Conservation (phyloP, 2,797 vertebrate species). For the Poeciliopsis infans region DNA sequence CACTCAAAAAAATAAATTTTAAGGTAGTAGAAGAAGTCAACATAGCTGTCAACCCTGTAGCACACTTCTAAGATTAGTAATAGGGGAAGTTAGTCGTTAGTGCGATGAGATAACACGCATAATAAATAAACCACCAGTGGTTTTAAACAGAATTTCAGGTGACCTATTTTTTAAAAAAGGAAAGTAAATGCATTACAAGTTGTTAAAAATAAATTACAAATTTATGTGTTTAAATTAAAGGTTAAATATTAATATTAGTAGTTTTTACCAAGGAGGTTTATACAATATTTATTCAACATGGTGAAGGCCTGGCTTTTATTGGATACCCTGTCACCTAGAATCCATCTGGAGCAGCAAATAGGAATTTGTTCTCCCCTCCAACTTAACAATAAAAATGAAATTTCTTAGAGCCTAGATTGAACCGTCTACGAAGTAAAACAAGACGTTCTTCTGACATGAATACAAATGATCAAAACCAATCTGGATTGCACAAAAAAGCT, state of each 20-base stretch:
- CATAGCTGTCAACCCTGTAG: conserved; percentile 8
- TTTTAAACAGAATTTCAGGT: not conserved
- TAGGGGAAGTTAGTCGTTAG: conserved; percentile 33
- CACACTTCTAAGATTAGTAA: conserved; percentile 20
- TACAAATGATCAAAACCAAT: conserved; percentile 6
- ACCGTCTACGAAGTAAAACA: not conserved
- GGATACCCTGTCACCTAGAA: conserved; percentile 9
- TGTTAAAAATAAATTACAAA: not conserved
- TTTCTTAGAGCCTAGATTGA: not conserved
- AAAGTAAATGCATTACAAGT: not conserved
- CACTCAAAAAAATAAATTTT: conserved; percentile 29
- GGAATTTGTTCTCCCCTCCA: not conserved
- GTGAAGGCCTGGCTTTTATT: not conserved
- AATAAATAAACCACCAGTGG: conserved; percentile 16
- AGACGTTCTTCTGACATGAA: not conserved
- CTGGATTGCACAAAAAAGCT: not conserved
- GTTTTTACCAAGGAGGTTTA: not conserved
- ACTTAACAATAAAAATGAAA: not conserved
- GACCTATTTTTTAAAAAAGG: not conserved
- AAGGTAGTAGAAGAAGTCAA: conserved; percentile 48
- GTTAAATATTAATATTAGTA: conserved; percentile 8
- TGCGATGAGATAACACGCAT: conserved; percentile 13
- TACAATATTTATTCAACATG: not conserved
- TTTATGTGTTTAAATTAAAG: not conserved
- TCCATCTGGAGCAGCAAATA: conserved; percentile 1